Evolutionary conservation across 2,113 vertebrate genomes (phyloP), one percentile per base, ranked within the genome.

Genomic region (Phalacrocorax aristotelis): DNA sequence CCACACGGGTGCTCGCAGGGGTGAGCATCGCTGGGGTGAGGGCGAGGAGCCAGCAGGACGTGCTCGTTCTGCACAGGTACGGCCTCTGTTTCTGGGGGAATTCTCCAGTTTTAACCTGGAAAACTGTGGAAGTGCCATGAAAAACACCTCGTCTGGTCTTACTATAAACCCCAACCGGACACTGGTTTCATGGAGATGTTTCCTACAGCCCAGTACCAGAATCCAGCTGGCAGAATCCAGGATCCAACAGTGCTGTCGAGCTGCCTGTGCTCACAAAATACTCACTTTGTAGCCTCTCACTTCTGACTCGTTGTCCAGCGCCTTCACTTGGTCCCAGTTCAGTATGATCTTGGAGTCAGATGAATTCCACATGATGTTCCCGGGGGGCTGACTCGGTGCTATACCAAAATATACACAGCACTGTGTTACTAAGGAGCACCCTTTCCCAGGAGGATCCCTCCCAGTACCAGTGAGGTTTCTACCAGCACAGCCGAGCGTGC

Each of bases 321-420:
- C 99, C 95, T 99, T 99, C 96, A 99, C 99, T 94, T 99, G 99
- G 97, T 99, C 99, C 99, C 99, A 99, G 98, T 99, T 99, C 91
- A 99, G 94, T 90, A 99, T 98, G 83, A 99, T 99, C 98, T 99
- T 99, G 96, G 99, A 99, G 98, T 99, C 98, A 0, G 98, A 99
- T 1, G 99, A 98, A 93, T 99, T 99, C 99, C 99, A 99, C 95
- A 99, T 98, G 81, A 99, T 98, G 98, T 99, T 99, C 95, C 98
- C 98, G 0, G 99, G 99, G 13, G 99, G 99, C 89, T 99, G 99
- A 86, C 99, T 99, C 2, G 99, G 99, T 16, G 99, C 99, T 99
- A 32, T 48, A 95, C 71, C 94, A 89, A 93, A 96, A 96, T 4
- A 94, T 0, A 94, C 40, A 65, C 38, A 89, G 90, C 86, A 65